Percentiles rank a stretch among this genome's conserved stretches.
Evolutionary conservation across 2,888 invertebrate species (phyloP).

Genomic region (Tenthredo distinguenda): DNA sequence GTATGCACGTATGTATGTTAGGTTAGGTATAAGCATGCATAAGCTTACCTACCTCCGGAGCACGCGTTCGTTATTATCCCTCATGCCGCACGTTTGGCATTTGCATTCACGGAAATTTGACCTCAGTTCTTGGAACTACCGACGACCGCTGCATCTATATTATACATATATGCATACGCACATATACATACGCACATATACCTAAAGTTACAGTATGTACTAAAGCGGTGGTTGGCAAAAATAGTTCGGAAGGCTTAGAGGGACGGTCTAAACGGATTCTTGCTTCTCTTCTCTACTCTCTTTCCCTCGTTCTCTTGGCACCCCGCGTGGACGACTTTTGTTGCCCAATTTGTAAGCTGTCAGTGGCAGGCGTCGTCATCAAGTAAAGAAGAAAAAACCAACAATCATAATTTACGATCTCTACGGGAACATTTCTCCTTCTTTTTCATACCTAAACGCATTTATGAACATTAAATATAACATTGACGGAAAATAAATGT

Average conservation of each 20-base stretch:
- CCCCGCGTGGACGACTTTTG: constrained; percentile 59
- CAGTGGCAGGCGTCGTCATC: constrained; percentile 54
- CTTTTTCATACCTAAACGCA: not conserved
- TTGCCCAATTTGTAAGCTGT: constrained; percentile 66
- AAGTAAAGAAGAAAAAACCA: not conserved
- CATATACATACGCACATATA: not conserved
- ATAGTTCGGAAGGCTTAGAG: constrained; percentile 46
- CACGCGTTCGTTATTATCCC: constrained; percentile 30
- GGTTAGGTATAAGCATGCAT: constrained; percentile 18
- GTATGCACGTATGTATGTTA: not conserved
- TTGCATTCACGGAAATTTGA: constrained; percentile 66
- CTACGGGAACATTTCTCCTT: constrained; percentile 1
- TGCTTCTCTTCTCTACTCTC: constrained; percentile 17
- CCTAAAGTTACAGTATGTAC: constrained; percentile 16
- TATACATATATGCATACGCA: not conserved
- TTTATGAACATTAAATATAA: not conserved
- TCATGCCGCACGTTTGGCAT: constrained; percentile 56
- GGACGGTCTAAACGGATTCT: constrained; percentile 39
- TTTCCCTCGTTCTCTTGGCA: constrained; percentile 47
- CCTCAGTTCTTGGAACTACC: constrained; percentile 61
- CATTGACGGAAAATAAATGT: not conserved
- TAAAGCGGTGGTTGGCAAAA: constrained; percentile 35
- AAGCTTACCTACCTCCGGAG: constrained; percentile 6
- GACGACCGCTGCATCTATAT: constrained; percentile 38
- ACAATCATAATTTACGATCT: constrained; percentile 43